phyloP scores from a whole-genome alignment of 2,113 vertebrate genomes.

The Panthera tigris region DNA sequence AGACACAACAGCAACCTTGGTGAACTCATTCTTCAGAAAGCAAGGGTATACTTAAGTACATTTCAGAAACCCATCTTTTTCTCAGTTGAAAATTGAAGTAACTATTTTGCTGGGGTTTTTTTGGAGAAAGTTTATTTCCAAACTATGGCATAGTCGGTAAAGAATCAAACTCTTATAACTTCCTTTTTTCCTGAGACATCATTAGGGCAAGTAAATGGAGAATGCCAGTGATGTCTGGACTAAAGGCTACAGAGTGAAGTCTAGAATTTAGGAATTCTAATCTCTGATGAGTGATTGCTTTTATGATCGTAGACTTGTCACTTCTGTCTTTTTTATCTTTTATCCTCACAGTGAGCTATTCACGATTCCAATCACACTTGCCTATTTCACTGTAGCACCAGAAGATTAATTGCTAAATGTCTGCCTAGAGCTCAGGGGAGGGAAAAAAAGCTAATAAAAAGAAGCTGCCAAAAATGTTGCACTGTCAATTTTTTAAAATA shows the following conservation, averaged over 20 bases:
- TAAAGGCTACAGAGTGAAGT: background rate
- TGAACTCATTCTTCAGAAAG: background rate
- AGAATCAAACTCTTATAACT: background rate
- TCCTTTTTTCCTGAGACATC: background rate
- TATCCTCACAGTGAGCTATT: background rate
- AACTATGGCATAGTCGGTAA: background rate
- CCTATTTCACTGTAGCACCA: background rate
- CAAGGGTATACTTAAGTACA: background rate
- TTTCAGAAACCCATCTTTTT: background rate
- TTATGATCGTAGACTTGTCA: slow-evolving; percentile 23
- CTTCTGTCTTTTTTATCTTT: slow-evolving; percentile 29
- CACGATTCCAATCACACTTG: slow-evolving; percentile 29
- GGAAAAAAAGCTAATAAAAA: slow-evolving; percentile 38
- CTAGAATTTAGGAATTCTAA: background rate
- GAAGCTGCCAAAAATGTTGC: slow-evolving; percentile 16
- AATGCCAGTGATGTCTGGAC: background rate
- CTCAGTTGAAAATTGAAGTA: background rate
- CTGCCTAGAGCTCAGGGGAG: background rate
- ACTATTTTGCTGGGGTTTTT: background rate
- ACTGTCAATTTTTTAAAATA: slow-evolving; percentile 17
- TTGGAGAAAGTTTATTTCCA: background rate
- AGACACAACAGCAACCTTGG: background rate
- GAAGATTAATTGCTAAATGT: slow-evolving; percentile 56
- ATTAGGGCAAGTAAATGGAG: background rate
- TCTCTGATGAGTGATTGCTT: background rate